Evolutionary conservation across 2,113 vertebrate genomes (phyloP), one percentile per base, ranked within the genome.

Genomic region (Telmatochromis sp.): DNA sequence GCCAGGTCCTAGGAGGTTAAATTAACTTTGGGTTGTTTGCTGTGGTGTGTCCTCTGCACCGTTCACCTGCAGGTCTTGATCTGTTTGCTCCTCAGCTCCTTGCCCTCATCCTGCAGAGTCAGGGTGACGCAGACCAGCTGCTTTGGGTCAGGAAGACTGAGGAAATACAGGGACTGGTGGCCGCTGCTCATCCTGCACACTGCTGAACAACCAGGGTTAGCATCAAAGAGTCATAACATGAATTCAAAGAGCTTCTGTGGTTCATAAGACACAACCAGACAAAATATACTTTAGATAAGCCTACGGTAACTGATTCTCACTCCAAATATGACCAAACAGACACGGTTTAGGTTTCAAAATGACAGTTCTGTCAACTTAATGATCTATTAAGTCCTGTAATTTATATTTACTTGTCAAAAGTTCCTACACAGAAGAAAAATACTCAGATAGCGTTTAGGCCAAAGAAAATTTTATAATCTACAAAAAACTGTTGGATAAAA

Each of bases 1-100:
- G 45, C 45, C 45, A 47, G 45, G 45, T 47, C 45, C 1, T 47
- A 2, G 45, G 45, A 47, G 45, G 45, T 47, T 47, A 50, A 31
- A 19, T 17, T 1, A 75, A 75, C 68, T 75, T 12, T 47, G 0
- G 71, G 9, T 17, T 17, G 60, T 73, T 17, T 1, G 37, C 68
- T 73, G 40, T 47, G 68, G 14, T 0, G 1, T 11, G 7, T 28
- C 40, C 40, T 75, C 68, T 75, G 19, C 19, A 28, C 31, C 31
- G 9, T 5, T 35, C 35, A 98, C 98, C 98, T 98, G 97, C 98
- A 98, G 75, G 93, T 96, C 87, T 96, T 97, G 65, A 98, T 88
- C 93, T 98, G 98, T 19, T 19, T 87, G 86, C 87, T 97, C 89
- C 97, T 96, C 21, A 83, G 82, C 26, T 97, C 97, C 26, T 89